Evolutionary conservation across 2,113 vertebrate species (phyloP), one percentile per base, ranked within the genome.

Genomic region (Dromaius novaehollandiae): DNA sequence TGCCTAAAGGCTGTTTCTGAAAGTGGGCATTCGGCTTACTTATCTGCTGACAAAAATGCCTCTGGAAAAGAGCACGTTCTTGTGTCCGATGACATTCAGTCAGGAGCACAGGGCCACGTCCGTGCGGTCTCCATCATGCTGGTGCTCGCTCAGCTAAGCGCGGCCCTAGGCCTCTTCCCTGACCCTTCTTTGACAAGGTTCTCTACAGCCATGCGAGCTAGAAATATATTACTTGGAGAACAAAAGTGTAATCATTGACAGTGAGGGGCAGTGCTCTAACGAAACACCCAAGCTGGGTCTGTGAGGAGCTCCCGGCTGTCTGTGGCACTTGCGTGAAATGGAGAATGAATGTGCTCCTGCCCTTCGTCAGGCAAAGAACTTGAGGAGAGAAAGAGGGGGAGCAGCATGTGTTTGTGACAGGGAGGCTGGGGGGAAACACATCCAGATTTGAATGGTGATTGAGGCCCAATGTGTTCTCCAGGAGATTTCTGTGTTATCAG

Each of bases 321-420:
- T 0, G 0, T 11, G 26, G n/a, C 21, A 4, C 3, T 76, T 0
- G 2, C 3, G 3, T 21, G 73, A 46, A 14, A 25, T 1, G 2
- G 25, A 75, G 65, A 30, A 22, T 51, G 65, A 14, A 42, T 3
- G 0, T 34, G 6, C 28, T 68, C 63, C 48, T 76, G 19, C 7
- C 51, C 26, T 25, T 86, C 26, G 46, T 36, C 1, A 28, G 46
- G 8, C 44, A 36, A 22, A 20, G 16, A 56, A 22, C 6, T 40
- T 19, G 8, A 30, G 34, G 34, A 46, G n/a, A 74, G 17, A 44
- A 3, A 34, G 19, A 63, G 12, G 3, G 2, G 11, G 17, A 58
- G 12, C 12, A 76, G 13, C 50, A 28, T 7, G 8, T 20, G 17
- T 14, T 19, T 93, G 14, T 30, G n/a, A 53, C 18, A 36, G 38